Evolutionary conservation across 2,797 vertebrate genomes (phyloP).

Genomic region (Pampus argenteus): DNA sequence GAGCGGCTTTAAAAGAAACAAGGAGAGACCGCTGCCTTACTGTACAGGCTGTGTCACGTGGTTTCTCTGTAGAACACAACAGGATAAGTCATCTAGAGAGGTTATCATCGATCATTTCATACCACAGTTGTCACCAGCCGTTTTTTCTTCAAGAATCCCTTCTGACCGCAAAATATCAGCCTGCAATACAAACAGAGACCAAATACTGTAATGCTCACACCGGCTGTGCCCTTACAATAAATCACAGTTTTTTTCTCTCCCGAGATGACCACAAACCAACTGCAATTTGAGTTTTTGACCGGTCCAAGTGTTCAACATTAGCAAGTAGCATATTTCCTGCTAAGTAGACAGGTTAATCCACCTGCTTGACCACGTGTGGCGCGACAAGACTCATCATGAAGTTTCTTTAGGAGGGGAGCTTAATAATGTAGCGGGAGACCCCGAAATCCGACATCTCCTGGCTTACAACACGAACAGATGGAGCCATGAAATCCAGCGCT

Average conservation of each 20-base stretch:
- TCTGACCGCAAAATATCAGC: constrained; percentile 65
- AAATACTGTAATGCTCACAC: constrained; percentile 64
- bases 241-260: constrained; percentile 58
- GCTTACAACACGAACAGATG: constrained; percentile 48
- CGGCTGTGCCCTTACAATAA: constrained; percentile 66
- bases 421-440: constrained; percentile 49
- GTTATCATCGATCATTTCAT: constrained; percentile 68
- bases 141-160: constrained; percentile 55
- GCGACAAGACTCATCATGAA: constrained; percentile 28
- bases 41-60: constrained; percentile 5
- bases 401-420: constrained; percentile 25
- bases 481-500: constrained; percentile 39
- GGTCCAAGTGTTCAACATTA: constrained; percentile 44
- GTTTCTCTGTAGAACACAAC: constrained; percentile 28
- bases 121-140: constrained; percentile 63
- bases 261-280: constrained; percentile 57
- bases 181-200: constrained; percentile 64
- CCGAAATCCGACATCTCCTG: constrained; percentile 26
- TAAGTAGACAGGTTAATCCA: constrained; percentile 66
- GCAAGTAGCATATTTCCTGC: constrained; percentile 54
- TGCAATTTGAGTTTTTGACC: constrained; percentile 64
- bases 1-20: not conserved
- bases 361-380: constrained; percentile 65
- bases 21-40: not conserved
- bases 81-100: constrained; percentile 60